A percentile compares a stretch with the other conserved stretches of the same genome.
Conservation (phyloP, 2,888 invertebrate genomes). For the Hypena proboscidalis region DNA sequence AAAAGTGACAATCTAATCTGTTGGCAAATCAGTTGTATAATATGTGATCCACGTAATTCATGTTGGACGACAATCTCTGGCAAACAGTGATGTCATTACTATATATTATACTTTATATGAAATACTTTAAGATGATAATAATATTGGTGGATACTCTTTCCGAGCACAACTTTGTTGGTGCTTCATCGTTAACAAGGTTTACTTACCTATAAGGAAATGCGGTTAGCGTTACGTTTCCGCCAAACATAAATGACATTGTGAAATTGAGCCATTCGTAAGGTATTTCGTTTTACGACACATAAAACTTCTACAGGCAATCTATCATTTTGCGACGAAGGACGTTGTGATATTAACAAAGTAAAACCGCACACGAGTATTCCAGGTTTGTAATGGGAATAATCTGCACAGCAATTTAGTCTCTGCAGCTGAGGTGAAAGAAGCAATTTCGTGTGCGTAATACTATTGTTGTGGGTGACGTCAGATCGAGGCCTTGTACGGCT, state of each 20-base stretch:
- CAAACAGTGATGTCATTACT: slow-evolving; percentile 54
- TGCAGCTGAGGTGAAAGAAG: slow-evolving; percentile 46
- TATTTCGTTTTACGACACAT: slow-evolving; percentile 39
- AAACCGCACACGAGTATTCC: slow-evolving; percentile 44
- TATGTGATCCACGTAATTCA: slow-evolving; percentile 43
- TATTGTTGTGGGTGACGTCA: slow-evolving; percentile 66
- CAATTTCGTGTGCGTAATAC: slow-evolving; percentile 44
- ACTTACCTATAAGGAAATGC: slow-evolving; percentile 31
- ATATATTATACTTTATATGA: slow-evolving; percentile 30
- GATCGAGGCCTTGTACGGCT: slow-evolving; percentile 77
- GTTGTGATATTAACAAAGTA: slow-evolving; percentile 39
- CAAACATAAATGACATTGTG: slow-evolving; percentile 18
- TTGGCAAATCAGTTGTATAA: slow-evolving; percentile 50
- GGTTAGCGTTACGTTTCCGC: slow-evolving; percentile 34
- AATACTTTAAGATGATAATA: too few relatives aligned
- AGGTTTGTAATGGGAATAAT: slow-evolving; percentile 34
- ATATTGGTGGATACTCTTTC: slow-evolving; percentile 25
- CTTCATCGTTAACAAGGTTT: slow-evolving; percentile 34
- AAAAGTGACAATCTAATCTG: slow-evolving; percentile 43
- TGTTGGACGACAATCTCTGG: slow-evolving; percentile 41
- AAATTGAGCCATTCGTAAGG: slow-evolving; percentile 26
- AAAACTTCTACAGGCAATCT: slow-evolving; percentile 39
- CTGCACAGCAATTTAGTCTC: slow-evolving; percentile 42
- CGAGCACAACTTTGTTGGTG: slow-evolving; percentile 27
- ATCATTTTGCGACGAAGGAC: slow-evolving; percentile 42